Base-by-base conservation (phyloP, 2,797 vertebrate species). In the Lepilemur septentrionalis region DNA sequence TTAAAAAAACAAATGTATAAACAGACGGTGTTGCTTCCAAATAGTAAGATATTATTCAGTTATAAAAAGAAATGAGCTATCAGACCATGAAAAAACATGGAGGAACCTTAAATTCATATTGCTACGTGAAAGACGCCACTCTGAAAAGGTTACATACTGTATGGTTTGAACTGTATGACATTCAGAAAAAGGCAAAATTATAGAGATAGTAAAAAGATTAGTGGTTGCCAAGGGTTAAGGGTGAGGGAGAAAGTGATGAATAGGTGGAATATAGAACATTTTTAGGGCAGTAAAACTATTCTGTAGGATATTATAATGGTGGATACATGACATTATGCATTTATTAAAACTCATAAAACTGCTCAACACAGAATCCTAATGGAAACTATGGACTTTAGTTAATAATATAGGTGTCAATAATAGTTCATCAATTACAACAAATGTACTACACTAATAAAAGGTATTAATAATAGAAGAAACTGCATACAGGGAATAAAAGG, bases 21-120 rank as follows among this genome's bases (percentile, higher is more conserved):
- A n/a, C 5, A 86, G 15, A 65, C 20, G 50, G 38, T 69, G 1
- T 20, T 41, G 8, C 2, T 78, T 32, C 9, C 15, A 14, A 61
- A 67, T 25, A 61, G 80, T 75, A 12, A 20, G 57, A 30, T 72
- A 81, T 46, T 88, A 95, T 41, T 88, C 46, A 93, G 17, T 61
- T 72, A 8, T 91, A 52, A 72, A 72, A 86, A 38, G 4, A 89
- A 96, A 76, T 57, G 12, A 89, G 18, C 23, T 93, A 50, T 57
- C 9, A 72, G 91, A 25, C 1, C 2, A 25, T 46, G 10, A 75
- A 84, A 78, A 83, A 3, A 18, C 48, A 41, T 22, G 25, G 15
- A 91, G 35, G 41, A 79, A 41, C 0, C 5, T 22, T 89, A 85
- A 81, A 67, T 46, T 13, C 23, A 59, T 67, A 59, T 25, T 63